A percentile compares a stretch with the other conserved stretches of the same genome.
Conservation (phyloP, 2,888 invertebrate species). For the Bellardia pandia region DNA sequence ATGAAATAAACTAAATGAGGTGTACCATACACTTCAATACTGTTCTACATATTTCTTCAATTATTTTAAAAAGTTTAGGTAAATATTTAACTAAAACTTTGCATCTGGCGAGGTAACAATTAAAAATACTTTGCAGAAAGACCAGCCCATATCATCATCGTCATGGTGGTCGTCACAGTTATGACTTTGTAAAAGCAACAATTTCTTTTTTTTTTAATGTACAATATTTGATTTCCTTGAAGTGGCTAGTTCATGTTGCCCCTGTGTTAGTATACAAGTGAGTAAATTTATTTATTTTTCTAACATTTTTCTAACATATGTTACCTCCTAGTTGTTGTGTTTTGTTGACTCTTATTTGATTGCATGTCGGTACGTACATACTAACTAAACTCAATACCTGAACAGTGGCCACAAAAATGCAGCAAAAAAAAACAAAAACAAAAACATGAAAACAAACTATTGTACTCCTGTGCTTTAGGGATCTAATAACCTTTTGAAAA, state of each 20-base stretch:
- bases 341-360: conserved; percentile 15
- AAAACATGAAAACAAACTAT: not conserved
- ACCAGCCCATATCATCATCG: not conserved
- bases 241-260: not conserved
- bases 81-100: not conserved
- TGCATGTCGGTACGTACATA: not conserved
- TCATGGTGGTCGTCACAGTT: not conserved
- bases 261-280: not conserved
- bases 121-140: too few relatives aligned
- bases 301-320: not conserved
- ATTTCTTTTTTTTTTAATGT: not conserved
- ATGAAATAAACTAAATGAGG: not conserved
- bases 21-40: too few relatives aligned
- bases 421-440: not conserved
- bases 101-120: too few relatives aligned
- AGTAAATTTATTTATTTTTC: not conserved
- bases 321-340: not conserved
- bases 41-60: not conserved
- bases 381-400: not conserved
- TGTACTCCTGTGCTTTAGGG: conserved; percentile 31
- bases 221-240: conserved; percentile 4
- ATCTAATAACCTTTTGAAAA: conserved; percentile 42
- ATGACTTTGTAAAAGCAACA: not conserved
- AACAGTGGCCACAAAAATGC: not conserved
- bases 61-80: not conserved